Evolutionary conservation across 2,888 invertebrate genomes (phyloP), one percentile per base, ranked within the genome.

Genomic region (Noctua janthe): DNA sequence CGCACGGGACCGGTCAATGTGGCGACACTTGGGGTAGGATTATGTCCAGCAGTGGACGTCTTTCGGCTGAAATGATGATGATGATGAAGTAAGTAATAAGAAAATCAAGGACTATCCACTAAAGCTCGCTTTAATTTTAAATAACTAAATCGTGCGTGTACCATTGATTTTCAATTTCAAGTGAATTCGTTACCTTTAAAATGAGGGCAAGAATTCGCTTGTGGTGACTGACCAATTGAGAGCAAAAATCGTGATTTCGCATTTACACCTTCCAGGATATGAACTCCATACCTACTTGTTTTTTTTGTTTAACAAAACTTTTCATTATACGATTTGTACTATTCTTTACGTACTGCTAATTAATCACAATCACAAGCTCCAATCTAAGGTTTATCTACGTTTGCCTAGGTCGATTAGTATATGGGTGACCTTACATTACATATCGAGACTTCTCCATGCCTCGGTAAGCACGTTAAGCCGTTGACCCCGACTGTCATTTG

Each of bases 151-250:
- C 85, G 74, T 85, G 81, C 73, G 49, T 85, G 47, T 35, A 73
- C 69, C 85, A 82, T 85, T 85, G 62, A 62, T 73, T 85, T 74
- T 62, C 20, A 82, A 81, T 85, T 71, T 81, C 47, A 74, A 81
- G 17, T 17, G 69, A 72, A 71, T 80, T 71, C 56, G 81, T 72
- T 84, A 43, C 69, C 49, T 80, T 85, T n/a, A 49, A 51, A 86
- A 71, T 47, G 75, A 82, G 82, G 82, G n/a, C 83, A 74, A 85
- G 83, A 82, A 82, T 85, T 71, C 39, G 56, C 23, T 64, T 74
- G 70, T 76, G 73, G 70, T 76, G 73, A 86, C 77, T 76, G 69
- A 82, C 77, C 83, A 66, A 83, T 77, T 86, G 51, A 59, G 54
- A 71, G 8, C 39, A 35, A 71, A 54, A 66, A 49, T 83, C 87